These are phyloP conservation scores for Lagopus muta DNA, from an alignment of 2,113 vertebrate species.

Conservation along the genomic window DNA sequence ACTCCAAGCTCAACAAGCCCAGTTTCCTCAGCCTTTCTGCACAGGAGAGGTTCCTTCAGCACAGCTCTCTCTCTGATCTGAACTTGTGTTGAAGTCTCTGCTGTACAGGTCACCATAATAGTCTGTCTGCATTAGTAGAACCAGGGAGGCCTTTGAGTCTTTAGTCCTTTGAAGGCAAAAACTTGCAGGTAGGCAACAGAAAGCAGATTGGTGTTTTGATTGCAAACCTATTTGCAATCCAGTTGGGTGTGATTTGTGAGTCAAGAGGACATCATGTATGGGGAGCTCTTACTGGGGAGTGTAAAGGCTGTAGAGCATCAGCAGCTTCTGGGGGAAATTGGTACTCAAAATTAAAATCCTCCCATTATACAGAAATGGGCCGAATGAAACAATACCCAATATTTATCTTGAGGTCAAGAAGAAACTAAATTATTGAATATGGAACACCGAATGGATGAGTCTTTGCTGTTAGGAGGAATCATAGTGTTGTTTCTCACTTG, in stretches of 20 bases:
- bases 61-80: not conserved
- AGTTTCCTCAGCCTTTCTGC: no score
- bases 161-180: not conserved
- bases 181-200: not conserved
- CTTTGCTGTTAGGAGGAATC: not conserved
- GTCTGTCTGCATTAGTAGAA: not conserved
- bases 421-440: not conserved
- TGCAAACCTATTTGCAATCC: fast-evolving
- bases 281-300: fast-evolving
- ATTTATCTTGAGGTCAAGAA: not conserved
- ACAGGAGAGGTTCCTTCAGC: no score
- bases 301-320: fast-evolving
- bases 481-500: not conserved
- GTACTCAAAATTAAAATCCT: not conserved
- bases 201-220: not conserved
- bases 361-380: fast-evolving
- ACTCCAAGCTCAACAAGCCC: no score
- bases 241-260: not conserved
- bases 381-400: not conserved
- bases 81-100: not conserved
- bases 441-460: not conserved
- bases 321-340: not conserved
- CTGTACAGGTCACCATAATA: fast-evolving
- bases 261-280: fast-evolving
- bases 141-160: not conserved